Conservation (phyloP, 2,888 invertebrate species). For the Perdita meconis region DNA sequence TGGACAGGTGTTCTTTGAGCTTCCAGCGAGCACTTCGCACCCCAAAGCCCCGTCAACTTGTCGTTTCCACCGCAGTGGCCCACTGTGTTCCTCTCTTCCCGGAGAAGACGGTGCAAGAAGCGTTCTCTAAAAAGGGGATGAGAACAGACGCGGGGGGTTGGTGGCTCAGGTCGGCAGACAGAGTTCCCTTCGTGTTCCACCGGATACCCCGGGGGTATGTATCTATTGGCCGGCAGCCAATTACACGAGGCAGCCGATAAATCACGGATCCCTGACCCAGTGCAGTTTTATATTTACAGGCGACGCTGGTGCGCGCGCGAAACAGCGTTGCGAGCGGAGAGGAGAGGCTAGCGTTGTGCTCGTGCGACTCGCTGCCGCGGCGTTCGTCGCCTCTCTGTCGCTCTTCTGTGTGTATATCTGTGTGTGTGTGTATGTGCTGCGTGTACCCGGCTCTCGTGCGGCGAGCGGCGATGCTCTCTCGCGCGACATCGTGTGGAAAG, state of each 20-base stretch:
- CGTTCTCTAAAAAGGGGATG: not conserved
- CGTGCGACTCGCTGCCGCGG: conserved; percentile 43
- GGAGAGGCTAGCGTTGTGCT: conserved; percentile 27
- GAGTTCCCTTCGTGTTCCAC: conserved; percentile 51
- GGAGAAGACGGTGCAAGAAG: not conserved
- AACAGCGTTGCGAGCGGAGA: conserved; percentile 22
- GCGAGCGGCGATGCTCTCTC: conserved; percentile 48
- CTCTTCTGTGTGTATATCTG: not conserved
- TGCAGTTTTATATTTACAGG: conserved; percentile 82
- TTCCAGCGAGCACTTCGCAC: too few relatives aligned
- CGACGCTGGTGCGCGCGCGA: conserved; percentile 53
- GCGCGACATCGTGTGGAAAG: conserved; percentile 50
- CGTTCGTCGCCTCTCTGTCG: conserved; percentile 35
- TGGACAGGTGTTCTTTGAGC: too few relatives aligned
- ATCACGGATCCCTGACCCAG: conserved; percentile 84
- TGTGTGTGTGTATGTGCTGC: conserved; percentile 6
- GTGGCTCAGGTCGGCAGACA: conserved; percentile 14
- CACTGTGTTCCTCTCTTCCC: too few relatives aligned
- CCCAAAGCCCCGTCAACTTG: too few relatives aligned
- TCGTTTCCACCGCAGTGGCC: too few relatives aligned
- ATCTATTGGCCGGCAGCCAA: conserved; percentile 81
- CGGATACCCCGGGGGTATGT: conserved; percentile 69
- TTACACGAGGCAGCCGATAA: conserved; percentile 80
- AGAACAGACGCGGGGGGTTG: not conserved
- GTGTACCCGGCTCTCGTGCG: conserved; percentile 20